Evolutionary conservation across 2,797 vertebrate genomes (phyloP).

Genomic region (Acrocephalus scirpaceus): DNA sequence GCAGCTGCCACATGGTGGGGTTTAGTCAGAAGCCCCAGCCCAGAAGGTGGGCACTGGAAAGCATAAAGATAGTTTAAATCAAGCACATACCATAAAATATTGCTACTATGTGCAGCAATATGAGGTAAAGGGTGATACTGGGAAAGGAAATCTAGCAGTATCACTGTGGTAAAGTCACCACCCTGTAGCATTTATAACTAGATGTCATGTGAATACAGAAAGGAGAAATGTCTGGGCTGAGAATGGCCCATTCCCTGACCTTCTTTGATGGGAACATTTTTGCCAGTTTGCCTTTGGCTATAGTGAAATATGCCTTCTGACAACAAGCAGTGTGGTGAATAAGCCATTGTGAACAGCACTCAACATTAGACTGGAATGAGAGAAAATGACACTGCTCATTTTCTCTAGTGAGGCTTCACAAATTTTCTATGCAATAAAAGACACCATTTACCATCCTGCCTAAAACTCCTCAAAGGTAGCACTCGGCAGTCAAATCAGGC

Average conservation of each 20-base stretch:
- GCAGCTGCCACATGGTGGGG: neutral
- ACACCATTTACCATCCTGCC: neutral
- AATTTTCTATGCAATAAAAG: neutral
- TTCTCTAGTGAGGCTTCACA: neutral
- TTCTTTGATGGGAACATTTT: neutral
- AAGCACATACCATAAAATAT: neutral
- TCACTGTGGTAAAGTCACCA: neutral
- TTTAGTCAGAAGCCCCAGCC: neutral
- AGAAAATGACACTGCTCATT: neutral
- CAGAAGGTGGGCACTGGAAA: neutral
- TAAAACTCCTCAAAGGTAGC: neutral
- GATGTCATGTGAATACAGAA: neutral
- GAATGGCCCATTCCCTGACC: neutral
- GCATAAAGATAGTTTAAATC: neutral
- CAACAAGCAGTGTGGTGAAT: neutral
- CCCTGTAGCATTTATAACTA: neutral
- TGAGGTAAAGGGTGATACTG: neutral
- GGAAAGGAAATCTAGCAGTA: neutral
- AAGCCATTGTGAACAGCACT: neutral
- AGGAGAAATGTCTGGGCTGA: neutral
- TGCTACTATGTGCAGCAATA: neutral
- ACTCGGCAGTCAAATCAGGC: neutral
- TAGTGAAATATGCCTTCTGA: neutral
- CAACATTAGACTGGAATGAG: neutral
- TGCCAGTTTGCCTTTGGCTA: neutral